A percentile compares a stretch with the other conserved stretches of the same genome.
Evolutionary conservation across 2,888 invertebrate species (phyloP).

Genomic region (Pheosia tremula): DNA sequence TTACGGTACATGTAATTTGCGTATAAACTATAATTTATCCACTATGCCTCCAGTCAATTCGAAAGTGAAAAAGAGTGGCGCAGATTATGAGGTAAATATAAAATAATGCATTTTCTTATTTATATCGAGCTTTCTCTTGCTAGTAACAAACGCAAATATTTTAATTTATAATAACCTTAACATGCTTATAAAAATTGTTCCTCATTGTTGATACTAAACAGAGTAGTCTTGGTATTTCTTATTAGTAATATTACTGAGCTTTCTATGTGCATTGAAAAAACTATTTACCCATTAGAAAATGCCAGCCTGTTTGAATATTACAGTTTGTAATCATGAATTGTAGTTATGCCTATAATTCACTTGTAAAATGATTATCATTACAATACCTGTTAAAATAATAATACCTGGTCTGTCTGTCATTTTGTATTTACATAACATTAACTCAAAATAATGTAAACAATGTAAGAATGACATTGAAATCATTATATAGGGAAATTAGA

Average conservation of each 20-base stretch:
- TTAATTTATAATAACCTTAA: background rate
- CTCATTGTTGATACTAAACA: too few species aligned
- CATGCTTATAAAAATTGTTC: too few species aligned
- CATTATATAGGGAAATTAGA: constrained; percentile 5
- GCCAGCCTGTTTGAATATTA: background rate
- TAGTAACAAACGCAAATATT: background rate
- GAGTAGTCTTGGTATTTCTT: background rate
- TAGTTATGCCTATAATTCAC: background rate
- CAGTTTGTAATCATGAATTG: background rate
- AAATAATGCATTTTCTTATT: constrained; percentile 41
- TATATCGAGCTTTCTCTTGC: constrained; percentile 1
- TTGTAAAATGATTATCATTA: constrained; percentile 4
- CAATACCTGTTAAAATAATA: constrained; percentile 12
- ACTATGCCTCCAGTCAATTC: constrained; percentile 80
- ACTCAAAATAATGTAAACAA: constrained; percentile 42
- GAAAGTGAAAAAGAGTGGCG: constrained; percentile 75
- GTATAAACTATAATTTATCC: constrained; percentile 14
- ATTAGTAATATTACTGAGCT: background rate
- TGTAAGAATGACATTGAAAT: constrained; percentile 23
- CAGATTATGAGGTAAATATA: constrained; percentile 80
- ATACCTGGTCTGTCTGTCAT: constrained; percentile 24
- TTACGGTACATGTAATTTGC: constrained; percentile 25
- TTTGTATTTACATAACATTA: constrained; percentile 54
- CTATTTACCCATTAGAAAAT: background rate
- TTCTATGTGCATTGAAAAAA: background rate